Conservation (phyloP, 2,888 invertebrate genomes). For the Neuroscelio doddi region DNA sequence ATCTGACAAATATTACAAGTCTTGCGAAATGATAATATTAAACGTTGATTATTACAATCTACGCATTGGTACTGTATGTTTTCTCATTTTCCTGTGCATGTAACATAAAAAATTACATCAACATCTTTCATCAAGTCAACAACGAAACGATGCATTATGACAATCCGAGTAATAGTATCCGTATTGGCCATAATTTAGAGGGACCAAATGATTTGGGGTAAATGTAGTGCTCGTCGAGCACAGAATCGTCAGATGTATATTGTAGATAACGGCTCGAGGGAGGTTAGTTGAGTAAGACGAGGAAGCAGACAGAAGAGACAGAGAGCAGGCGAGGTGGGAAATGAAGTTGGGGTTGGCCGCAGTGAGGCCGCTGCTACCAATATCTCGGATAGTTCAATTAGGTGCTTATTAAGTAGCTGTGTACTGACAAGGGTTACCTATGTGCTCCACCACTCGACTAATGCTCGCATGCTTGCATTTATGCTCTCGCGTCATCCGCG, state of each 20-base stretch:
- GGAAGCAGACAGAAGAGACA: neutral
- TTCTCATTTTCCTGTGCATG: too few species aligned
- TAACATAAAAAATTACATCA: too few species aligned
- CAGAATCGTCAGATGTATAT: neutral
- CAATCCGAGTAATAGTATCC: too few species aligned
- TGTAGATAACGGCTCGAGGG: conserved; percentile 11
- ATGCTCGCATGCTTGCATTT: conserved; percentile 55
- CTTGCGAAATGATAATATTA: too few species aligned
- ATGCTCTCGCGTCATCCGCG: conserved; percentile 33
- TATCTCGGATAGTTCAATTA: conserved; percentile 64
- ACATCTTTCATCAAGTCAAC: too few species aligned
- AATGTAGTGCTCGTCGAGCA: conserved; percentile 1
- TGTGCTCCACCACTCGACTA: conserved; percentile 55
- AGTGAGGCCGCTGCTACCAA: conserved; percentile 52
- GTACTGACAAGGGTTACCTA: conserved; percentile 55
- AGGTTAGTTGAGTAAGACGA: neutral
- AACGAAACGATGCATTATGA: too few species aligned
- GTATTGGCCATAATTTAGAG: too few species aligned
- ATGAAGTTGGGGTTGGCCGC: conserved; percentile 9
- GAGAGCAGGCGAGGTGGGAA: neutral
- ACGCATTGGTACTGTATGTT: too few species aligned
- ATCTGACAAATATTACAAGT: too few species aligned
- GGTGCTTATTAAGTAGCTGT: conserved; percentile 62
- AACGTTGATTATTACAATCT: too few species aligned
- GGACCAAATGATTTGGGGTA: neutral